These are phyloP conservation scores for Oncorhynchus gorbuscha DNA, from an alignment of 2,113 vertebrate genomes.

Conservation along the genomic window DNA sequence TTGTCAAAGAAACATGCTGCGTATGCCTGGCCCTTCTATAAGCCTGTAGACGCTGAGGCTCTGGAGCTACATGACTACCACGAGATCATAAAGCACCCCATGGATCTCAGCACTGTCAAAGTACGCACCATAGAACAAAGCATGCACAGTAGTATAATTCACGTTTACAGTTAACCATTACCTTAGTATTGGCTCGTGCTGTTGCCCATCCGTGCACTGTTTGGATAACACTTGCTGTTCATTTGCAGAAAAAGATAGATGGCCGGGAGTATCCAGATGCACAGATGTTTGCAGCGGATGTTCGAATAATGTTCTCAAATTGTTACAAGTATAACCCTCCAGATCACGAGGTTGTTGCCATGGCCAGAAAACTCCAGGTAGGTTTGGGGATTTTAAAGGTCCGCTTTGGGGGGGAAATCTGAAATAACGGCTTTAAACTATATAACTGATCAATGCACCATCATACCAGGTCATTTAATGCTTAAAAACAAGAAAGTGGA, in stretches of 20 bases:
- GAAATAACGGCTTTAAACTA: no score
- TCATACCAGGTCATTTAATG: no score
- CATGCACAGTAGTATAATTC: neutral
- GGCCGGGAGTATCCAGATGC: slow-evolving; percentile 87
- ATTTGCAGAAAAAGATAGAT: slow-evolving; percentile 89
- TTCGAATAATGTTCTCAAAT: slow-evolving; percentile 97
- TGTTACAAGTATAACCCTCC: slow-evolving; percentile 98
- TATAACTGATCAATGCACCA: no score
- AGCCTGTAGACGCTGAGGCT: slow-evolving; percentile 90
- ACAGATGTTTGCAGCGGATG: slow-evolving; percentile 88
- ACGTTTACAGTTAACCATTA: no score
- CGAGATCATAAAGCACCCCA: slow-evolving; percentile 95
- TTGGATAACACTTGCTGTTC: slow-evolving; percentile 24
- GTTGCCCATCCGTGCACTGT: neutral
- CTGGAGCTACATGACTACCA: slow-evolving; percentile 94
- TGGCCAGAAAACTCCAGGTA: slow-evolving; percentile 94
- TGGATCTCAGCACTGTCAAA: slow-evolving; percentile 85
- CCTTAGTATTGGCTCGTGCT: neutral
- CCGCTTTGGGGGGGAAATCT: no score
- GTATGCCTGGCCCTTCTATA: slow-evolving; percentile 97
- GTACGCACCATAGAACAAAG: neutral
- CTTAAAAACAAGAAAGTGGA: no score
- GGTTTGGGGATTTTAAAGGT: neutral
- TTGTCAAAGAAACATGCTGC: slow-evolving; percentile 89
- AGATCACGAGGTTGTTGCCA: slow-evolving; percentile 86